Conservation (phyloP, 1,140 invertebrate genomes). For the Nasonia vitripennis region DNA sequence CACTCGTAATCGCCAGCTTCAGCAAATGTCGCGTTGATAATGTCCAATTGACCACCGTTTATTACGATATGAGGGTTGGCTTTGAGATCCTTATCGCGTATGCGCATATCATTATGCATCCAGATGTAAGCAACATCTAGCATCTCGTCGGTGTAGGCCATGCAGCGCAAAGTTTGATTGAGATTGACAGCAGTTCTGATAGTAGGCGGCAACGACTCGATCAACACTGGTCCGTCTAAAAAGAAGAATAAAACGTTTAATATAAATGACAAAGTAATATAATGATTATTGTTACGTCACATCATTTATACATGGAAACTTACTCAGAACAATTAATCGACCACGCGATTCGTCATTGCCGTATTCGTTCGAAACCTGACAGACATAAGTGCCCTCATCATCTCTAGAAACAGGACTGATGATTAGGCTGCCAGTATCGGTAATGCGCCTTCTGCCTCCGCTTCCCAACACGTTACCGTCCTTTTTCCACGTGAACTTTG, state of each 20-base stretch:
- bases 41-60: constrained; percentile 84
- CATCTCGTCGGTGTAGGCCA: constrained; percentile 86
- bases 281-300: not conserved
- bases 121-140: constrained; percentile 93
- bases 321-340: constrained; percentile 89
- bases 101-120: constrained; percentile 89
- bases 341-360: constrained; percentile 88
- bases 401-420: constrained; percentile 90
- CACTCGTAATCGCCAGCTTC: constrained; percentile 94
- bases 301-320: constrained; percentile 62
- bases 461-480: constrained; percentile 88
- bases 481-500: constrained; percentile 93
- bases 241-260: constrained; percentile 46
- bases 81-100: constrained; percentile 80
- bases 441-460: constrained; percentile 86
- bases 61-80: constrained; percentile 73
- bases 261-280: not conserved
- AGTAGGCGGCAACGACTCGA: constrained; percentile 80
- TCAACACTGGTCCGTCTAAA: constrained; percentile 81
- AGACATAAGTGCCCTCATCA: constrained; percentile 93
- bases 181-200: constrained; percentile 82
- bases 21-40: constrained; percentile 88
- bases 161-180: constrained; percentile 85
- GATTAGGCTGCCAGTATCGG: constrained; percentile 89
- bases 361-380: constrained; percentile 89